Evolutionary conservation across 2,113 vertebrate genomes (phyloP).

Genomic region (Verasper variegatus): DNA sequence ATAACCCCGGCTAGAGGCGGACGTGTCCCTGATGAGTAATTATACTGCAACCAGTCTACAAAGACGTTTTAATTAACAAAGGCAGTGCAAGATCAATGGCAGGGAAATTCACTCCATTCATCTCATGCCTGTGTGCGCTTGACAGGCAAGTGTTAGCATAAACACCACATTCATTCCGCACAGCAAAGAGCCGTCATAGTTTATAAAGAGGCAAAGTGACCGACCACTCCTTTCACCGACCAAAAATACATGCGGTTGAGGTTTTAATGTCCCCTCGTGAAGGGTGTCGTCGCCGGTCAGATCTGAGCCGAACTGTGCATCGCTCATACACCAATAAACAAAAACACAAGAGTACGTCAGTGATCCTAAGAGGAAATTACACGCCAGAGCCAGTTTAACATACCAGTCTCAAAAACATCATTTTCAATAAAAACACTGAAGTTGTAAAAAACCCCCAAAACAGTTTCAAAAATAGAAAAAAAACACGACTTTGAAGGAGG

Average conservation of each 20-base stretch:
- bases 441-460: slow-evolving; percentile 4
- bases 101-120: slow-evolving; percentile 51
- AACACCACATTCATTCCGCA: slow-evolving; percentile 35
- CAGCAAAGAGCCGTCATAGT: slow-evolving; percentile 29
- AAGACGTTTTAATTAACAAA: slow-evolving; percentile 70
- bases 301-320: slow-evolving; percentile 10
- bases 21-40: slow-evolving; percentile 66
- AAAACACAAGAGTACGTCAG: not conserved
- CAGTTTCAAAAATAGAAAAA: not conserved
- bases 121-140: slow-evolving; percentile 42
- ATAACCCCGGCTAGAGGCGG: slow-evolving; percentile 41
- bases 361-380: slow-evolving; percentile 11
- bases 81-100: slow-evolving; percentile 53
- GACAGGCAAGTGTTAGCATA: slow-evolving; percentile 44
- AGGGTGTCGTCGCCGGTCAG: slow-evolving; percentile 5
- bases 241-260: slow-evolving; percentile 14
- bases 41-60: slow-evolving; percentile 61
- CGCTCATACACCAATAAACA: slow-evolving; percentile 30
- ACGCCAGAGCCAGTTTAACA: slow-evolving; percentile 11
- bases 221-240: slow-evolving; percentile 14
- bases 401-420: slow-evolving; percentile 1
- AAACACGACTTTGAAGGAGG: not conserved
- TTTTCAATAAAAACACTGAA: not conserved
- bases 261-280: slow-evolving; percentile 21
- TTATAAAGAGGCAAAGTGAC: slow-evolving; percentile 14